These are phyloP conservation scores for Megalurothrips usitatus DNA, from an alignment of 2,888 invertebrate species.

Conservation along the genomic window DNA sequence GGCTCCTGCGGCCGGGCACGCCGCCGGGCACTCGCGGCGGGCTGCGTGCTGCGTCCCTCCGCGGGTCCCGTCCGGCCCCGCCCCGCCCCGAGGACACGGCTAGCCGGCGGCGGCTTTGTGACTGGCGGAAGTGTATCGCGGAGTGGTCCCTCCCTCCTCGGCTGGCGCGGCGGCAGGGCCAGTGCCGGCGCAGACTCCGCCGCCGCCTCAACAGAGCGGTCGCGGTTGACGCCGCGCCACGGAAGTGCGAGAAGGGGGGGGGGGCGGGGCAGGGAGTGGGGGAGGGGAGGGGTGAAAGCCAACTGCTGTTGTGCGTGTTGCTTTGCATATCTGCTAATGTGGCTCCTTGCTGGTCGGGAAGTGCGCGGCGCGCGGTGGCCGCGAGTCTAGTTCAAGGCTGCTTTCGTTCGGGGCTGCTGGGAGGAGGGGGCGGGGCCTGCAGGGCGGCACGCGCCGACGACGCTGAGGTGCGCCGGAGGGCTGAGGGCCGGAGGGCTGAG, in stretches of 20 bases:
- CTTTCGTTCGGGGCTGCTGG: background rate
- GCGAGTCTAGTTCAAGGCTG: background rate
- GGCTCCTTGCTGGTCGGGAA: background rate
- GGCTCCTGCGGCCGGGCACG: too few relatives aligned
- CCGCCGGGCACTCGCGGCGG: background rate
- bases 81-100: background rate
- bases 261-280: background rate
- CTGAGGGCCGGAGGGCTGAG: background rate
- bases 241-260: background rate
- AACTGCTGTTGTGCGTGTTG: slow-evolving; percentile 13
- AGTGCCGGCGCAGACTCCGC: background rate
- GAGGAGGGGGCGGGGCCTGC: too few relatives aligned
- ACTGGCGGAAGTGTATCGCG: background rate
- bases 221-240: background rate
- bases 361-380: background rate
- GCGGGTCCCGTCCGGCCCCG: background rate
- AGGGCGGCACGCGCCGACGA: too few relatives aligned
- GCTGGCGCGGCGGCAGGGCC: background rate
- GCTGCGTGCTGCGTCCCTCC: background rate
- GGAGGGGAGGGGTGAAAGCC: background rate
- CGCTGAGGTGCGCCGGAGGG: background rate
- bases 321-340: slow-evolving; percentile 11
- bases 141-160: too few relatives aligned
- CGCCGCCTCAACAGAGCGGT: background rate
- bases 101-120: too few relatives aligned